These are phyloP conservation scores for Panulirus ornatus DNA, from an alignment of 1,140 invertebrate species.

Conservation along the genomic window DNA sequence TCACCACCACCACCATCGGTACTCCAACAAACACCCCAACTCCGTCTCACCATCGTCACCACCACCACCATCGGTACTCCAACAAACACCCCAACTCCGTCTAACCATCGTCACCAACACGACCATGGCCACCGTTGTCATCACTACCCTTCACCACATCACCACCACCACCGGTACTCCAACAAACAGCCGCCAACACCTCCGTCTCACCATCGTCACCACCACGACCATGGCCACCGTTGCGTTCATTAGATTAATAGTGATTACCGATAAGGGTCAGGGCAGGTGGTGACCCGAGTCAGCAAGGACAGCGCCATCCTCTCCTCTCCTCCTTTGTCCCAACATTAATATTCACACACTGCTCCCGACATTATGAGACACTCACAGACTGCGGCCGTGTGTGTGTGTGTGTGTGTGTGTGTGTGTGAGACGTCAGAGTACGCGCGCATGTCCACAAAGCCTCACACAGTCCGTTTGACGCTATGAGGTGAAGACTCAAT, in stretches of 20 bases:
- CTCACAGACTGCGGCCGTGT: neutral
- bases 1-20: neutral
- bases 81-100: constrained; percentile 2
- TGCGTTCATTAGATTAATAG: constrained; percentile 63
- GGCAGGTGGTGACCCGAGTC: constrained; percentile 23
- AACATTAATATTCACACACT: constrained; percentile 24
- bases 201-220: neutral
- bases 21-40: neutral
- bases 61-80: neutral
- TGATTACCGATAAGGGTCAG: constrained; percentile 49
- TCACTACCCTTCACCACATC: constrained; percentile 8
- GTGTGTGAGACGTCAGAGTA: too few species aligned
- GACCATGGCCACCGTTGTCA: constrained; percentile 20
- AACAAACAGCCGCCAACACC: neutral
- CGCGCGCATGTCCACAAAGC: too few species aligned
- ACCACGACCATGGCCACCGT: neutral
- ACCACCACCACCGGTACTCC: neutral
- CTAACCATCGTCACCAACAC: neutral
- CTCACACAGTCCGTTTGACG: too few species aligned
- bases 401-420: neutral
- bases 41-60: neutral
- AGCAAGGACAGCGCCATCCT: neutral
- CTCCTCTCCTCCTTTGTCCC: neutral
- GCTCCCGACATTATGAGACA: constrained; percentile 9
- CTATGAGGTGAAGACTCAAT: too few species aligned